Evolutionary conservation across 2,797 vertebrate genomes (phyloP).

Genomic region (Macropus fuliginosus): DNA sequence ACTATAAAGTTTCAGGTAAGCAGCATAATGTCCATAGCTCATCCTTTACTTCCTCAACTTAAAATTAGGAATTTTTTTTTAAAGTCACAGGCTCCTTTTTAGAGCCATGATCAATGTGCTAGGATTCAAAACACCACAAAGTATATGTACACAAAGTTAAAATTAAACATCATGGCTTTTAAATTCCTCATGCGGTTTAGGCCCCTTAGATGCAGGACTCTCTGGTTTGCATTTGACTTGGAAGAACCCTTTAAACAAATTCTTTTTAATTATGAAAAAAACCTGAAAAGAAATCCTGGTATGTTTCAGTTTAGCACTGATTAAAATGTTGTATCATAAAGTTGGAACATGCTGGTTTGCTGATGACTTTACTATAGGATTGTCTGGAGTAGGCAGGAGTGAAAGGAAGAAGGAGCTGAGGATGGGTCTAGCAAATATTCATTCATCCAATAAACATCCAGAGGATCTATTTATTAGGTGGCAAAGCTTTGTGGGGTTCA

Average conservation of each 20-base stretch:
- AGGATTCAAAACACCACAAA: not conserved
- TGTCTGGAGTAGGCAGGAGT: not conserved
- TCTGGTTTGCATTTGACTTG: not conserved
- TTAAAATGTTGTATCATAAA: not conserved
- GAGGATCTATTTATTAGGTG: not conserved
- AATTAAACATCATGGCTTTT: constrained; percentile 8
- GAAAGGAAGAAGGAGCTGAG: not conserved
- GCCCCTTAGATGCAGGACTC: not conserved
- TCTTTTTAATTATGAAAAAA: not conserved
- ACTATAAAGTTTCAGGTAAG: not conserved
- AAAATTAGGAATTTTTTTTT: not conserved
- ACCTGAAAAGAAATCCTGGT: not conserved
- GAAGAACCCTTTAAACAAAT: not conserved
- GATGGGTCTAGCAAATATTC: not conserved
- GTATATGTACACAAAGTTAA: not conserved
- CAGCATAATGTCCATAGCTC: rapidly evolving
- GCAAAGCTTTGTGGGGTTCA: not conserved
- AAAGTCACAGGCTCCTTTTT: not conserved
- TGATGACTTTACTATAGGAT: not conserved
- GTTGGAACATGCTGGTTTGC: not conserved
- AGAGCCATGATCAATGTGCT: not conserved
- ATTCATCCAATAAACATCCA: not conserved
- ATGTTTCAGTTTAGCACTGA: not conserved
- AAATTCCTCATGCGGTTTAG: not conserved
- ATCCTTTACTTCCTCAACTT: not conserved